Evolutionary conservation across 2,888 invertebrate species (phyloP).

Genomic region (Holacanthella duospinosa): DNA sequence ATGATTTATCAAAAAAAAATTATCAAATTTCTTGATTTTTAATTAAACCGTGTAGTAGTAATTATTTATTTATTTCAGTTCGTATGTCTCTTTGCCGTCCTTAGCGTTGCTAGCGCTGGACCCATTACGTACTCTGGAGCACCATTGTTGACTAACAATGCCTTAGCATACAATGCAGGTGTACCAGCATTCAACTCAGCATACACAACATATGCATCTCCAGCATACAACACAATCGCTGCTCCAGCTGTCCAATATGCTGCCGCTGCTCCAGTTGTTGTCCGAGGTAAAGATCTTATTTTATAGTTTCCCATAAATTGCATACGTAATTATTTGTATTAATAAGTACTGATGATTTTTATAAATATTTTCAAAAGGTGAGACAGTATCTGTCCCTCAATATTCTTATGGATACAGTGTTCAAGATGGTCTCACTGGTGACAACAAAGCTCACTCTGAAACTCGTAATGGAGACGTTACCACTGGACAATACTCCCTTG

Average conservation of each 20-base stretch:
- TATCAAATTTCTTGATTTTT: neutral
- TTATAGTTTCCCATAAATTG: no score
- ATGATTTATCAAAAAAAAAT: neutral
- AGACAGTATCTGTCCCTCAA: no score
- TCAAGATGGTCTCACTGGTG: conserved; percentile 1
- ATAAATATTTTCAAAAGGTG: no score
- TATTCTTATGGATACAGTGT: neutral
- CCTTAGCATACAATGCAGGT: neutral
- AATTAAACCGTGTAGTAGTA: neutral
- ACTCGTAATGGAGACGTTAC: neutral
- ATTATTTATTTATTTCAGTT: neutral
- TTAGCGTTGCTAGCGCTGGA: neutral
- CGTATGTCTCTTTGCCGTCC: neutral
- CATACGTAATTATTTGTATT: no score
- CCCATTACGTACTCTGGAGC: neutral
- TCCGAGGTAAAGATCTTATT: no score
- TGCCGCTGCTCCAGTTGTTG: neutral
- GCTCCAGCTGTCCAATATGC: neutral
- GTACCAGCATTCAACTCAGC: neutral
- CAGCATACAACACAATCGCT: neutral
- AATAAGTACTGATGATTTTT: no score
- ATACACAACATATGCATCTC: neutral
- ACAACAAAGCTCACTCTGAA: neutral
- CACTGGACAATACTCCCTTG: neutral
- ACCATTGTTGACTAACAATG: no score